Evolutionary conservation across 2,797 vertebrate genomes (phyloP), one percentile per base, ranked within the genome.

Genomic region (Chelon auratus): DNA sequence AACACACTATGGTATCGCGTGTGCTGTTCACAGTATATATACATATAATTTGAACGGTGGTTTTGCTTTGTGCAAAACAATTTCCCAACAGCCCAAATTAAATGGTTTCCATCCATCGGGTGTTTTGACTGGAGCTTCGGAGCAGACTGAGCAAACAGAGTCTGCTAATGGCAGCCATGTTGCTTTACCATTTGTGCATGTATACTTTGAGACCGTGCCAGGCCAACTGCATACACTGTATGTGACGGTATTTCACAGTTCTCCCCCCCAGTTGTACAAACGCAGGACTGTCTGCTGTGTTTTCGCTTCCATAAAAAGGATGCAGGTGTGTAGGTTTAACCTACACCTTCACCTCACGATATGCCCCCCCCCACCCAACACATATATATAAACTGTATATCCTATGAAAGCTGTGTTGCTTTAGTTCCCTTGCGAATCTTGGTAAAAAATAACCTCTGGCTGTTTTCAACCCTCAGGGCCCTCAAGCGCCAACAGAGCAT

Each of bases 271-370:
- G 11, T 64, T 65, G 77, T 36, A 91, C 83, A 91, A 89, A 87
- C n/a, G 48, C 59, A 3, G 26, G 20, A 18, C 78, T 90, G 85
- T 91, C 77, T 56, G 26, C 75, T 2, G 45, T 9, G 80, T 87
- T 89, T 85, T 87, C 14, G 13, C 81, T 83, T 82, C 79, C 71
- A 86, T 86, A 83, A 90, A 90, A 89, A 89, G 83, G 73, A 76
- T 68, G 75, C 87, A 91, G 90, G 89, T 91, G 90, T 90, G 85
- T 76, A 18, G 78, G 65, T 72, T 83, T 87, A 86, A 85, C 82
- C 61, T 85, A 65, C 39, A 62, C 75, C 63, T 78, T 71, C 65
- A 63, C 70, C 76, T 85, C 63, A 45, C 11, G 51, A 62, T 62
- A 39, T 68, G 73, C 68, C 47, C 68, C 36, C 56, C 39, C 60